These are phyloP conservation scores for Oxystoma pomonae DNA, from an alignment of 2,888 invertebrate species.

Conservation along the genomic window DNA sequence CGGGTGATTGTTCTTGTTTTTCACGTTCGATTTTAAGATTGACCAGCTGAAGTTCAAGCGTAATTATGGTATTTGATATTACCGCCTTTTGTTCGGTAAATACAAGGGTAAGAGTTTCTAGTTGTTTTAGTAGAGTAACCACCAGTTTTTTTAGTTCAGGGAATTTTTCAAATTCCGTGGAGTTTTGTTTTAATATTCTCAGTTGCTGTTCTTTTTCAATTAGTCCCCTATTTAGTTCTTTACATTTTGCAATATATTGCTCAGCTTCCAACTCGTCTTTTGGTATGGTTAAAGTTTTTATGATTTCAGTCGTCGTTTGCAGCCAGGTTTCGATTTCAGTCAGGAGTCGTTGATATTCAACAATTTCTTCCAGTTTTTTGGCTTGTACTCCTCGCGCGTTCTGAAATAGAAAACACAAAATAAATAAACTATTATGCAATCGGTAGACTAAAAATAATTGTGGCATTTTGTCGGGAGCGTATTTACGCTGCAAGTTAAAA, in stretches of 20 bases:
- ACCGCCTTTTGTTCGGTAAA: slow-evolving; percentile 60
- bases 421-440: not conserved
- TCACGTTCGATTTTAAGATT: slow-evolving; percentile 33
- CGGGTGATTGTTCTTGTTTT: slow-evolving; percentile 38
- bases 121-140: slow-evolving; percentile 52
- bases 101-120: slow-evolving; percentile 54
- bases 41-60: slow-evolving; percentile 50
- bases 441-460: not conserved
- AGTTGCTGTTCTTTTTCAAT: slow-evolving; percentile 50
- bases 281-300: slow-evolving; percentile 30
- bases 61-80: slow-evolving; percentile 55
- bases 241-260: slow-evolving; percentile 38
- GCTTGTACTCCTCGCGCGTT: slow-evolving; percentile 53
- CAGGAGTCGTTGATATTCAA: slow-evolving; percentile 52
- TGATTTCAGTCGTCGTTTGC: slow-evolving; percentile 43
- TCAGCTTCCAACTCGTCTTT: slow-evolving; percentile 37
- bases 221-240: slow-evolving; percentile 43
- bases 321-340: slow-evolving; percentile 56
- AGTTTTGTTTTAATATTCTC: slow-evolving; percentile 48
- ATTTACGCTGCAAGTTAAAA: not conserved
- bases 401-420: slow-evolving; percentile 42
- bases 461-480: not conserved
- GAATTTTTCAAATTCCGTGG: slow-evolving; percentile 49
- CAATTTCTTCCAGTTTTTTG: slow-evolving; percentile 53
- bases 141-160: slow-evolving; percentile 51